A percentile compares a stretch with the other conserved stretches of the same genome.
phyloP scores from a whole-genome alignment of 2,888 invertebrate genomes.

The Lathronympha strigana region DNA sequence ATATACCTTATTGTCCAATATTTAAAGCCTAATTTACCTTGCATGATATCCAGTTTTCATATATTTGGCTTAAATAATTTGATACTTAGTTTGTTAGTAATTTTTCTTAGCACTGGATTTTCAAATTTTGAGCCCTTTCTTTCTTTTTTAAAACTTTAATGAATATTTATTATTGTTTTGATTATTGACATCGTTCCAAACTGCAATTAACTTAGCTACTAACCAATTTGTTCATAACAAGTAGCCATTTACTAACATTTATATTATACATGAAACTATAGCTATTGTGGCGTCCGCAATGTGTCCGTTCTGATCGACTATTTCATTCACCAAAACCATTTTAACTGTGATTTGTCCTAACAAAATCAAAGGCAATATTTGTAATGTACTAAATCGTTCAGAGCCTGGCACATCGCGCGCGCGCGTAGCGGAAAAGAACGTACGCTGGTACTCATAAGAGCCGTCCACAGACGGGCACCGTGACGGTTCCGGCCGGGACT shows the following conservation, averaged over 20 bases:
- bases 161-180: background rate
- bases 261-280: slow-evolving; percentile 45
- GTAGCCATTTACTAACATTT: slow-evolving; percentile 44
- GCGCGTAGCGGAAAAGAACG: slow-evolving; percentile 76
- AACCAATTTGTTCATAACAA: slow-evolving; percentile 19
- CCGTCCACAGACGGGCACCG: slow-evolving; percentile 78
- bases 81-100: too few relatives aligned
- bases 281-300: slow-evolving; percentile 81
- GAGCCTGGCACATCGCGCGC: slow-evolving; percentile 56
- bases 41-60: slow-evolving; percentile 33
- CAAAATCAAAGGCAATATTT: background rate
- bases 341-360: background rate
- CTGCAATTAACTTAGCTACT: too few relatives aligned
- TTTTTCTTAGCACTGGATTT: background rate
- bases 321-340: slow-evolving; percentile 44
- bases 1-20: slow-evolving; percentile 50
- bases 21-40: slow-evolving; percentile 20
- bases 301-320: slow-evolving; percentile 61
- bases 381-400: slow-evolving; percentile 24
- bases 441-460: slow-evolving; percentile 78
- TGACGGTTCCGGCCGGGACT: slow-evolving; percentile 82
- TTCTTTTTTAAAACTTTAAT: background rate
- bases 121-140: too few relatives aligned
- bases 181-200: too few relatives aligned
- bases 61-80: background rate